Conservation (phyloP, 2,797 vertebrate genomes). For the Menidia menidia region DNA sequence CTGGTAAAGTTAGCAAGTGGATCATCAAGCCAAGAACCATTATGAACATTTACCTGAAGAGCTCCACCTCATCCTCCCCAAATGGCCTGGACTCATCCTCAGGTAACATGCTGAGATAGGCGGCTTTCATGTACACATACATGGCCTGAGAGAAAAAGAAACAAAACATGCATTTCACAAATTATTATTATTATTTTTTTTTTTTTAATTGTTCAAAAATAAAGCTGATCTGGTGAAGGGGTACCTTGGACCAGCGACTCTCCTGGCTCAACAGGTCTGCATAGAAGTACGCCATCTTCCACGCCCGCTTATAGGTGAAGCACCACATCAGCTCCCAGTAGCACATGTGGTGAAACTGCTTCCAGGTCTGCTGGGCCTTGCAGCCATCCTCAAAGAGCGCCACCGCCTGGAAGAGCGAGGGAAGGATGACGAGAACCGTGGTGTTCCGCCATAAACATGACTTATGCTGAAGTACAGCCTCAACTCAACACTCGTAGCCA, state of each 20-base stretch:
- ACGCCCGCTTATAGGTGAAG: constrained; percentile 85
- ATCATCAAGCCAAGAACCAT: not conserved
- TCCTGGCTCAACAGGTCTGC: constrained; percentile 89
- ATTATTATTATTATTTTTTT: no score
- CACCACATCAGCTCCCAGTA: constrained; percentile 94
- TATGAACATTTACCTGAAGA: constrained; percentile 82
- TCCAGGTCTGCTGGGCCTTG: constrained; percentile 88
- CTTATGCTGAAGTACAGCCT: not conserved
- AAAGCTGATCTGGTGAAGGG: no score
- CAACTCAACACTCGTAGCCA: not conserved
- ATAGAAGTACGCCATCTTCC: constrained; percentile 91
- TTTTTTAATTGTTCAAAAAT: no score
- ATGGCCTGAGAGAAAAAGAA: constrained; percentile 79
- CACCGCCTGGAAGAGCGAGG: constrained; percentile 78
- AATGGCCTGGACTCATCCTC: constrained; percentile 82
- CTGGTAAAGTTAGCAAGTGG: not conserved
- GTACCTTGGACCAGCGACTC: constrained; percentile 89
- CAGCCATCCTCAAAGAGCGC: constrained; percentile 86
- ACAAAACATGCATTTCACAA: not conserved
- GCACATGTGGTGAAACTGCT: constrained; percentile 92
- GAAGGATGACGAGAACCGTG: not conserved
- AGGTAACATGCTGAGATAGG: constrained; percentile 88
- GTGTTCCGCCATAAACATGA: no score
- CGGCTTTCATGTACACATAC: constrained; percentile 91
- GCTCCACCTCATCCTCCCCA: constrained; percentile 85